These are phyloP conservation scores for Scaptodrosophila lebanonensis DNA, from an alignment of 1,140 invertebrate species.

Conservation along the genomic window DNA sequence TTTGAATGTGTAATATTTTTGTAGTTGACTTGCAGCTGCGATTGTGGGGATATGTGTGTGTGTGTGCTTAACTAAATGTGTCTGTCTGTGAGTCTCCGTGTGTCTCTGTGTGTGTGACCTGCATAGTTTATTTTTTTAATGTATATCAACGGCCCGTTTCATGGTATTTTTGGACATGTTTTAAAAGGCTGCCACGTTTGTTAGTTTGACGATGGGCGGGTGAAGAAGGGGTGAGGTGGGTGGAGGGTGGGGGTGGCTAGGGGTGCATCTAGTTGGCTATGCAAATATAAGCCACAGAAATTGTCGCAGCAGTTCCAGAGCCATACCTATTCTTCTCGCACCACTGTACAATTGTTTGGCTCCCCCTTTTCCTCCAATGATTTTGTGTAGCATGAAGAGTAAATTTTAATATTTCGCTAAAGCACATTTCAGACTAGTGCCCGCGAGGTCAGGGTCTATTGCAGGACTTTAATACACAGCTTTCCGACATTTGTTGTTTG, in stretches of 20 bases:
- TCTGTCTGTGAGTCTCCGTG: no score
- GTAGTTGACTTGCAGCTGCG: constrained; percentile 44
- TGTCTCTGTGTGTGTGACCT: constrained; percentile 17
- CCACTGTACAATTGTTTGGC: constrained; percentile 65
- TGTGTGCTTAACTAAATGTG: background rate
- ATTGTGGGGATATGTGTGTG: constrained; percentile 34
- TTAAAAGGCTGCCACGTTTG: constrained; percentile 36
- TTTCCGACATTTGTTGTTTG: no score
- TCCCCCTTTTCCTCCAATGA: constrained; percentile 31
- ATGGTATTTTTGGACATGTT: constrained; percentile 39
- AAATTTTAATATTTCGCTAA: constrained; percentile 69
- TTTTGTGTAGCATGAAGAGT: constrained; percentile 71
- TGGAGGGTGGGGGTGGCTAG: constrained; percentile 15
- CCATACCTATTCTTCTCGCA: no score
- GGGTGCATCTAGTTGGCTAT: constrained; percentile 36
- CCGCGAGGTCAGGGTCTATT: no score
- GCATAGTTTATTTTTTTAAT: constrained; percentile 8
- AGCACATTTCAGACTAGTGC: background rate
- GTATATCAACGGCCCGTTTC: constrained; percentile 54
- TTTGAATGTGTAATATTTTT: constrained; percentile 75
- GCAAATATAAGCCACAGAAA: constrained; percentile 72
- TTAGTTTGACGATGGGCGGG: constrained; percentile 31
- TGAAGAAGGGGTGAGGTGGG: constrained; percentile 6
- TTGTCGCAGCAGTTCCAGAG: no score
- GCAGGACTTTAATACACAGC: no score